These are phyloP conservation scores for Himalopsyche kuldschensis DNA, from an alignment of 2,888 invertebrate species.

Conservation along the genomic window DNA sequence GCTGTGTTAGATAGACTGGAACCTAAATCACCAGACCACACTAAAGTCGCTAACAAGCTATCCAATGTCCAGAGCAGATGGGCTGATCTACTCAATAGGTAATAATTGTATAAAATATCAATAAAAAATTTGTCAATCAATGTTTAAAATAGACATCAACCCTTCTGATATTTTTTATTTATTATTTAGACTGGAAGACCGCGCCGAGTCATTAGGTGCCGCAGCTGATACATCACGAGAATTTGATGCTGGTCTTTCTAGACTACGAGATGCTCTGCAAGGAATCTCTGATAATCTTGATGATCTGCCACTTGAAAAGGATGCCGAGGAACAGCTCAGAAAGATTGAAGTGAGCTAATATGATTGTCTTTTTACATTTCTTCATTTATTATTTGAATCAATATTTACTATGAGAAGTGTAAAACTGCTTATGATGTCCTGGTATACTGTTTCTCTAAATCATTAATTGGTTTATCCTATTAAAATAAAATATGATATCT, in stretches of 20 bases:
- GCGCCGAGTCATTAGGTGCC: constrained; percentile 86
- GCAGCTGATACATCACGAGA: constrained; percentile 91
- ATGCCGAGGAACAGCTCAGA: constrained; percentile 83
- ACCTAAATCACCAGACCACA: constrained; percentile 54
- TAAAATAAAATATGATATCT: too few species aligned
- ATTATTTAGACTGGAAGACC: constrained; percentile 74
- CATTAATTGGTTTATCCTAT: too few species aligned
- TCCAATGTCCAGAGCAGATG: constrained; percentile 73
- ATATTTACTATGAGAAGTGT: background rate
- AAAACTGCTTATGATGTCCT: too few species aligned
- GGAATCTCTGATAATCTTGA: constrained; percentile 86
- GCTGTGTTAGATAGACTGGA: constrained; percentile 67
- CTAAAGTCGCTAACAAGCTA: constrained; percentile 68
- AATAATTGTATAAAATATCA: background rate
- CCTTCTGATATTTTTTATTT: constrained; percentile 43
- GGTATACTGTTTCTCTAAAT: too few species aligned
- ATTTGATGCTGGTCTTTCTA: constrained; percentile 84
- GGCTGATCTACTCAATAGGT: constrained; percentile 74
- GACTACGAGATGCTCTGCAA: constrained; percentile 84
- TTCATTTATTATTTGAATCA: background rate
- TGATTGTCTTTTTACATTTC: background rate
- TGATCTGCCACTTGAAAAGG: constrained; percentile 75
- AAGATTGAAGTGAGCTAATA: constrained; percentile 70
- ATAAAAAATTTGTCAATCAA: background rate
- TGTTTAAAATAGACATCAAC: background rate